phyloP scores from a whole-genome alignment of 2,888 invertebrate species.

The Thelaira solivaga region DNA sequence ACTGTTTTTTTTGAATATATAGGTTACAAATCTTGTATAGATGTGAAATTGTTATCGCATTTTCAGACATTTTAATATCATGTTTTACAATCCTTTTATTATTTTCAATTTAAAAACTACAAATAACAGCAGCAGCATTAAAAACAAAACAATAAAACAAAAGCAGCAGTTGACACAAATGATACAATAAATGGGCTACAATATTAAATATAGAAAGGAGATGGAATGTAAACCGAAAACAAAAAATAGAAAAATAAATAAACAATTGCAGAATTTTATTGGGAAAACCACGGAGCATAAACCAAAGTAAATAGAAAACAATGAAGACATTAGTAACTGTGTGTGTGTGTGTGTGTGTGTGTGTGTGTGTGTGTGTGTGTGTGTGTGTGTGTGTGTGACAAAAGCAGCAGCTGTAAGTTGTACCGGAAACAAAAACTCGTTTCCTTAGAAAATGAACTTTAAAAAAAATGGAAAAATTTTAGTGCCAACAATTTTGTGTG shows the following conservation, averaged over 20 bases:
- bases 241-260: neutral
- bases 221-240: no score
- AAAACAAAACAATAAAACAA: neutral
- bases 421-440: conserved; percentile 17
- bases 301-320: conserved; percentile 15
- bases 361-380: neutral
- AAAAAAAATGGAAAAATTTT: neutral
- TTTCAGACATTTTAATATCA: neutral
- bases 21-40: no score
- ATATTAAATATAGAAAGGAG: neutral
- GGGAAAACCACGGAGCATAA: conserved; percentile 13
- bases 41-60: no score
- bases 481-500: neutral
- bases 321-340: neutral
- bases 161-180: conserved; percentile 17
- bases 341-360: neutral
- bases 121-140: neutral
- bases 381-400: neutral
- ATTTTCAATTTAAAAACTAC: conserved; percentile 24
- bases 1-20: no score
- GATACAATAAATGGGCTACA: conserved; percentile 14
- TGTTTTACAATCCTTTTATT: neutral
- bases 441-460: conserved; percentile 4
- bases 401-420: neutral
- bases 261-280: conserved; percentile 18